A percentile compares a stretch with the other conserved stretches of the same genome.
phyloP scores from a whole-genome alignment of 1,140 invertebrate species.

The Habropoda laboriosa region DNA sequence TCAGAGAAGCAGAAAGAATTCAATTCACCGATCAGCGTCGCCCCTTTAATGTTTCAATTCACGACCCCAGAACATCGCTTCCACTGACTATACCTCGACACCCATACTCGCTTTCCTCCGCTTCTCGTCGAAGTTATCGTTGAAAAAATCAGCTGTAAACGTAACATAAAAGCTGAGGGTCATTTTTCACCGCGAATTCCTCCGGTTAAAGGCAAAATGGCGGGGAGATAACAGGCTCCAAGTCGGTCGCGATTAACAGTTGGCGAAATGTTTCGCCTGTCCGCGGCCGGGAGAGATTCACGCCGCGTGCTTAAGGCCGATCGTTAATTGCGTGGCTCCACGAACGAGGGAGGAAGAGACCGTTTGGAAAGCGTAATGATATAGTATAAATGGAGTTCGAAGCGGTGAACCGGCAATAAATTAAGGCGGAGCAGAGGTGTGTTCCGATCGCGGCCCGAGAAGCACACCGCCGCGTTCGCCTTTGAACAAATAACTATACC shows the following conservation, averaged over 20 bases:
- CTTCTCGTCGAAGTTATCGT: too few species aligned
- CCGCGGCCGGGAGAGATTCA: neutral
- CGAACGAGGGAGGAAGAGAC: conserved; percentile 16
- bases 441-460: conserved; percentile 9
- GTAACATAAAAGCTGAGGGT: neutral
- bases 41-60: too few species aligned
- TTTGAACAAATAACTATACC: conserved; percentile 51
- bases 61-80: too few species aligned
- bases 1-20: too few species aligned
- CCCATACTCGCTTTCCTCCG: too few species aligned
- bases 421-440: conserved; percentile 47
- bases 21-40: too few species aligned
- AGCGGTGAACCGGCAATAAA: conserved; percentile 44
- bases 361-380: conserved; percentile 43
- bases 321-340: conserved; percentile 44
- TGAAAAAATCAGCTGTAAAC: too few species aligned
- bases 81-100: too few species aligned
- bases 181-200: neutral
- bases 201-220: neutral
- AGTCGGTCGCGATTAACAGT: neutral
- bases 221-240: neutral
- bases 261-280: neutral
- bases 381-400: conserved; percentile 51
- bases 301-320: conserved; percentile 24
- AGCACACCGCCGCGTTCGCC: conserved; percentile 26